Evolutionary conservation across 2,797 vertebrate species (phyloP).

Genomic region (Eidolon dupreanum): DNA sequence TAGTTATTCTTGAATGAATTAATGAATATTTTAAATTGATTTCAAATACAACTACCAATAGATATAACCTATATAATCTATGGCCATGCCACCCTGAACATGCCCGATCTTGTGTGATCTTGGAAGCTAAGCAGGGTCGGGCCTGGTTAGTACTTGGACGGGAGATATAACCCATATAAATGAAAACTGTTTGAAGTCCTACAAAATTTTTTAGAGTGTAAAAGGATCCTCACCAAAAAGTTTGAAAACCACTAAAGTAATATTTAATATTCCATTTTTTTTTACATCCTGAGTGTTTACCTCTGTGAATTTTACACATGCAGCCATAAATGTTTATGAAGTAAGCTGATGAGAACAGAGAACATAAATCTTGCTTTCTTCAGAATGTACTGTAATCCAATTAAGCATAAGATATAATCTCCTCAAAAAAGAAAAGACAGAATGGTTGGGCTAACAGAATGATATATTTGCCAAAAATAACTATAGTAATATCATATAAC

Average conservation of each 20-base stretch:
- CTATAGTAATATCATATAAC: neutral
- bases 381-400: neutral
- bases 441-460: neutral
- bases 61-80: neutral
- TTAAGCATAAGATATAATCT: neutral
- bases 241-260: neutral
- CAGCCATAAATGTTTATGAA: conserved; percentile 1
- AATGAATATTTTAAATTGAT: neutral
- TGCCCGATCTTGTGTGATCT: too few relatives aligned
- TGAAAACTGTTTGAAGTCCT: neutral
- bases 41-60: neutral
- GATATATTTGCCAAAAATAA: neutral
- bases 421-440: neutral
- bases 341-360: neutral
- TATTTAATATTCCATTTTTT: neutral
- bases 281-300: conserved; percentile 21
- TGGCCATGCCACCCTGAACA: too few relatives aligned
- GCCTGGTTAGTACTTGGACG: too few relatives aligned
- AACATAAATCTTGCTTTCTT: conserved; percentile 33
- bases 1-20: neutral
- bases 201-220: neutral
- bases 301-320: neutral
- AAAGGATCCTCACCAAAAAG: neutral
- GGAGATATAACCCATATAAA: neutral
- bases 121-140: too few relatives aligned